Evolutionary conservation across 2,888 invertebrate genomes (phyloP).

Genomic region (Hypselothyrea guttata): DNA sequence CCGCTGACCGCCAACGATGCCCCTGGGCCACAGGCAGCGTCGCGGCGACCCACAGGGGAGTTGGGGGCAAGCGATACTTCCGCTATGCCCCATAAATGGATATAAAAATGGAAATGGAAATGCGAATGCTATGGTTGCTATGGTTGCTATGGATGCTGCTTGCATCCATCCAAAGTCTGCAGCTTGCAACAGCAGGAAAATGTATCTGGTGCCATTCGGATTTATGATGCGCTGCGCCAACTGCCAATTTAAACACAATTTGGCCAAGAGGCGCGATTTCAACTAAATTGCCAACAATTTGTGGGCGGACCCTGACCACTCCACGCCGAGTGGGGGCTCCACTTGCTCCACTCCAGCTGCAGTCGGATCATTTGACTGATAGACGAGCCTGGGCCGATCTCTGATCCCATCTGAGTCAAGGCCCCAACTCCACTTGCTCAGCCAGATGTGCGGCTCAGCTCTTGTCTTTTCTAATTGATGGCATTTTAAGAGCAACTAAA

Average conservation of each 20-base stretch:
- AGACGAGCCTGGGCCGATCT: slow-evolving; percentile 2
- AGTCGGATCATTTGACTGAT: slow-evolving; percentile 16
- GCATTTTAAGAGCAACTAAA: slow-evolving; percentile 33
- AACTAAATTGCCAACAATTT: slow-evolving; percentile 78
- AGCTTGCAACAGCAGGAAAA: slow-evolving; percentile 19
- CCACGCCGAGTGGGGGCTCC: slow-evolving; percentile 1
- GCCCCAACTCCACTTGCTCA: neutral
- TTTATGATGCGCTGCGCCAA: slow-evolving; percentile 68
- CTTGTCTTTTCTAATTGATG: slow-evolving; percentile 40
- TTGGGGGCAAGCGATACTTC: slow-evolving; percentile 48
- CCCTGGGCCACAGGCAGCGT: slow-evolving; percentile 52
- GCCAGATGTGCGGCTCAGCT: neutral
- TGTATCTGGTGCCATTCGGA: slow-evolving; percentile 49
- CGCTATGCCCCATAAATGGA: slow-evolving; percentile 45
- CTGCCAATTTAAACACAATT: slow-evolving; percentile 81
- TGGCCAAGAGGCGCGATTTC: slow-evolving; percentile 79
- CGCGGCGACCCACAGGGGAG: slow-evolving; percentile 1
- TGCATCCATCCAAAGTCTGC: too few species aligned
- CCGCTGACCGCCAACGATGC: slow-evolving; percentile 75
- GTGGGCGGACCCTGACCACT: slow-evolving; percentile 31
- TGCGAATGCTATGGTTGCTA: slow-evolving; percentile 1
- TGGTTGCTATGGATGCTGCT: too few species aligned
- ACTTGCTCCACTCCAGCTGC: slow-evolving; percentile 8
- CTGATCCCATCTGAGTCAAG: too few species aligned
- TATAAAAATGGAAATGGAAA: slow-evolving; percentile 42